phyloP scores from a whole-genome alignment of 2,888 invertebrate genomes.

The Lasioglossum calceatum region DNA sequence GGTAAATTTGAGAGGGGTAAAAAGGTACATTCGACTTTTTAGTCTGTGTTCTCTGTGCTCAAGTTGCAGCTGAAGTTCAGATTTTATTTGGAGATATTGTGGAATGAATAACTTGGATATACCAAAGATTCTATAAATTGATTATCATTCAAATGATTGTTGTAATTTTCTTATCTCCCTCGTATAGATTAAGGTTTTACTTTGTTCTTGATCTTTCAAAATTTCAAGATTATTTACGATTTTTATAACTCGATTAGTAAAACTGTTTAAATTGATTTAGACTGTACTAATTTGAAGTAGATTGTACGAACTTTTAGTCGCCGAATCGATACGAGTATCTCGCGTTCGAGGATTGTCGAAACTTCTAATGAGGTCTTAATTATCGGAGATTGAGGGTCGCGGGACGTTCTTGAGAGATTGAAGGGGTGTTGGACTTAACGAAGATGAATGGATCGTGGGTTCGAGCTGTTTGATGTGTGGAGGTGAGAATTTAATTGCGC shows the following conservation, averaged over 20 bases:
- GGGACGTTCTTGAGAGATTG: neutral
- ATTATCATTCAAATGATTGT: neutral
- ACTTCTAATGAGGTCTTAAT: neutral
- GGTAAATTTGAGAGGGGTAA: neutral
- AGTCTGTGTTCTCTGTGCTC: neutral
- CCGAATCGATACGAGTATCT: neutral
- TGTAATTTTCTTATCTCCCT: neutral
- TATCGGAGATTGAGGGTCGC: neutral
- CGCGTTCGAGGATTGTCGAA: neutral
- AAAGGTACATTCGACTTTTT: neutral
- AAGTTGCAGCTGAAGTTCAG: neutral
- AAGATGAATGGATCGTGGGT: slow-evolving; percentile 19
- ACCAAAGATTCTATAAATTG: neutral
- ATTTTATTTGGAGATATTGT: neutral
- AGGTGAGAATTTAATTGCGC: slow-evolving; percentile 19
- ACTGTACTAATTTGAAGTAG: too few relatives aligned
- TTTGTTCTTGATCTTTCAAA: neutral
- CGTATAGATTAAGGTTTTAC: neutral
- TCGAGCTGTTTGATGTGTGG: neutral
- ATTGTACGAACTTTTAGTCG: neutral
- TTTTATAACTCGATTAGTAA: too few relatives aligned
- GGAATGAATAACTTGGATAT: neutral
- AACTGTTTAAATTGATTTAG: neutral
- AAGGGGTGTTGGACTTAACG: slow-evolving; percentile 5
- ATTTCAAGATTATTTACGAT: neutral